A percentile compares a stretch with the other conserved stretches of the same genome.
Conservation (phyloP, 2,888 invertebrate species). For the Ernsta delagoae region DNA sequence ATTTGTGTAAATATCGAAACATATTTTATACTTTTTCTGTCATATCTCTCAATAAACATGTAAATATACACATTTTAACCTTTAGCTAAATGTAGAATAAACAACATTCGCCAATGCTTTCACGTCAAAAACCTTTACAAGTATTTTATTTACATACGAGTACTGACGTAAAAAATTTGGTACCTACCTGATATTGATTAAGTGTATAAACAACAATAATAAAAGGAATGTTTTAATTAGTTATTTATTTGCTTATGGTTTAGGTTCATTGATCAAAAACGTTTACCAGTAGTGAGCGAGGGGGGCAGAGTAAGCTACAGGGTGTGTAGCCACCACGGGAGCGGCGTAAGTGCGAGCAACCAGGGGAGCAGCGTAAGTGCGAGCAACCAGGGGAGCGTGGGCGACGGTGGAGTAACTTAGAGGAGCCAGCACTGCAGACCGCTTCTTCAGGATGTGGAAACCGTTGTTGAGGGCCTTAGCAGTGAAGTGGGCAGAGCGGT, state of each 20-base stretch:
- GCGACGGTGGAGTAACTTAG: constrained; percentile 47
- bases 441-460: constrained; percentile 61
- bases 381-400: constrained; percentile 49
- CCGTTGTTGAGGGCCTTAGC: constrained; percentile 66
- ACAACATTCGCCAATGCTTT: neutral
- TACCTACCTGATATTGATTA: no score
- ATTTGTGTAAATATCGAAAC: no score
- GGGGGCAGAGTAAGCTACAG: neutral
- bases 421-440: constrained; percentile 56
- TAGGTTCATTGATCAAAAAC: constrained; percentile 26
- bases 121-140: neutral
- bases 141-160: neutral
- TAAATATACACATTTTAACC: no score
- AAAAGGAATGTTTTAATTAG: neutral
- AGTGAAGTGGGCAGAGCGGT: constrained; percentile 72
- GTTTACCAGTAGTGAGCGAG: constrained; percentile 40
- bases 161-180: no score
- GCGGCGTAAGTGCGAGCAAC: neutral
- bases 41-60: no score
- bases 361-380: constrained; percentile 46
- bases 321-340: neutral
- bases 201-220: neutral
- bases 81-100: no score
- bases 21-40: no score
- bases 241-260: constrained; percentile 4